Base-by-base conservation (phyloP, 2,888 invertebrate genomes). In the Epirrita christyi region DNA sequence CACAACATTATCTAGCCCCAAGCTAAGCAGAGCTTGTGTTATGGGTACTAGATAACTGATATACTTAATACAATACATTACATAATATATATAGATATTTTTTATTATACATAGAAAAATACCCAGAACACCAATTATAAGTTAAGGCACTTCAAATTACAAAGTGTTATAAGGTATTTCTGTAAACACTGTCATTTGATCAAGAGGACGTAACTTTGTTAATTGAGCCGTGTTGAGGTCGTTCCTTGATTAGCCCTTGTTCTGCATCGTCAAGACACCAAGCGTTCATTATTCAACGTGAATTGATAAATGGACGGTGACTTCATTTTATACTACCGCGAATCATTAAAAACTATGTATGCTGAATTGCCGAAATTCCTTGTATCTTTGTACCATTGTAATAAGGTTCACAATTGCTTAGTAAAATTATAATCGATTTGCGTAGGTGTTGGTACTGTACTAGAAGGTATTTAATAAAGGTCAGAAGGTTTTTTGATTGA, bases 291-390 rank as follows among this genome's bases (percentile, higher is more conserved):
- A 15, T 49, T 49, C 49, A 41, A 32, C 7, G 11, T 52, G 47
- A 47, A 29, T 54, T 55, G 57, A 58, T 58, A 46, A 50, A 55
- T 59, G 36, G 32, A 42, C 8, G 44, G 38, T 55, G 61, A 62
- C 55, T 49, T 49, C 51, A 55, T 56, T 44, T 44, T 14, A 8
- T 2, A 8, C 2, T 27, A 15, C 28, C 41, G n/a, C 37, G 55
- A 37, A 43, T 52, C 62, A 62, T 55, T 49, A 51, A 55, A 55
- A 52, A 0, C 32, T 15, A 27, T 45, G 34, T 45, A 15, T 44
- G 6, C 29, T 14, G 10, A n/a, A 42, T 40, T 47, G 42, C 7
- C 29, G 27, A 5, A 42, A 46, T 40, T 29, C n/a, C 5, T 14
- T n/a, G 14, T 8, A 15, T 9, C n/a, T 29, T 32, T 49, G 45